Evolutionary conservation across 2,888 invertebrate species (phyloP).

Genomic region (Marasmarcha lunaedactyla): DNA sequence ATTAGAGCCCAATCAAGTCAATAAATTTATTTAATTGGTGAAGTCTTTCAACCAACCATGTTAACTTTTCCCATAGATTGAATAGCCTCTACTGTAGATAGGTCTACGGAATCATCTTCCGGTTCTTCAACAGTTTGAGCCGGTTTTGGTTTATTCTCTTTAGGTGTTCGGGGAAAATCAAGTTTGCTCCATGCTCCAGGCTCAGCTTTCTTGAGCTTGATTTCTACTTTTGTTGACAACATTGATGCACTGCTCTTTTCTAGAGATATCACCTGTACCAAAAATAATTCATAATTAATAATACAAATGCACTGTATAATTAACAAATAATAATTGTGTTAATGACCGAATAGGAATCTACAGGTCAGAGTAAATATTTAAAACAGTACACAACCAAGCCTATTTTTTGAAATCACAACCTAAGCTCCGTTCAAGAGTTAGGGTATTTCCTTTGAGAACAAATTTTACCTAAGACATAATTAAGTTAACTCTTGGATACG

Average conservation of each 20-base stretch:
- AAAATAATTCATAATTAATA: slow-evolving; percentile 6
- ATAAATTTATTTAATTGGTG: too few species aligned
- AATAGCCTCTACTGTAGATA: slow-evolving; percentile 75
- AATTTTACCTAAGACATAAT: too few species aligned
- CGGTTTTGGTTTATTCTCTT: slow-evolving; percentile 24
- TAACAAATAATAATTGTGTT: background rate
- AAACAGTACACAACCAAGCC: background rate
- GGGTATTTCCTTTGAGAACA: too few species aligned
- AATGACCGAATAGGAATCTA: background rate
- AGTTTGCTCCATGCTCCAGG: slow-evolving; percentile 85
- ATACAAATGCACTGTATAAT: background rate
- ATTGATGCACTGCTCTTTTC: slow-evolving; percentile 79
- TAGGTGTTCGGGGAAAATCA: slow-evolving; percentile 68
- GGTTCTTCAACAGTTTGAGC: slow-evolving; percentile 25
- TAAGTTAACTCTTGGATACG: too few species aligned
- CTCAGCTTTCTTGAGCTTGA: slow-evolving; percentile 89
- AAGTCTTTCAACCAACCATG: slow-evolving; percentile 35
- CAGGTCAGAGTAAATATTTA: background rate
- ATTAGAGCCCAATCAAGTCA: too few species aligned
- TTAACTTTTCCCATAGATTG: slow-evolving; percentile 53
- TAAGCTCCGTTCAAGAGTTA: too few species aligned
- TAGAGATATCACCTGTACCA: slow-evolving; percentile 82
- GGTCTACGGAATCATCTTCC: slow-evolving; percentile 76
- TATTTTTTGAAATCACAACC: background rate
- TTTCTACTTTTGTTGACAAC: slow-evolving; percentile 92